These are phyloP conservation scores for Drosophila sordidula DNA, from an alignment of 2,888 invertebrate genomes.

Conservation along the genomic window DNA sequence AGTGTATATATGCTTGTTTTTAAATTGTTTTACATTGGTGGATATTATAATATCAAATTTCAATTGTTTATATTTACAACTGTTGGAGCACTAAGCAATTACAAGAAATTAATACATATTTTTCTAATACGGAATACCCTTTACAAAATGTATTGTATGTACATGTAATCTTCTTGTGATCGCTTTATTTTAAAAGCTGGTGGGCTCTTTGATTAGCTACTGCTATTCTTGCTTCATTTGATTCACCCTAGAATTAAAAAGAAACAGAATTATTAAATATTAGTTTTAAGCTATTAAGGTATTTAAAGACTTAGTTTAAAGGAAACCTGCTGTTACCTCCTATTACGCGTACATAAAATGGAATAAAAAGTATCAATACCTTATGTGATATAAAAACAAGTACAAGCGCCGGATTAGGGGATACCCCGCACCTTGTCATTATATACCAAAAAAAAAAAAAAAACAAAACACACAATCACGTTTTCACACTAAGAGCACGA, in stretches of 20 bases:
- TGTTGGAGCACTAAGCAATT: slow-evolving; percentile 63
- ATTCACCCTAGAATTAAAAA: slow-evolving; percentile 88
- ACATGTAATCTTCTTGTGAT: slow-evolving; percentile 30
- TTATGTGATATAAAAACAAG: no score
- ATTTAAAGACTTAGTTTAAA: no score
- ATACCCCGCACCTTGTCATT: no score
- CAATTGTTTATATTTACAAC: slow-evolving; percentile 37
- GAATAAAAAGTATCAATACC: no score
- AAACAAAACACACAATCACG: no score
- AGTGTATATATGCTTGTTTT: background rate
- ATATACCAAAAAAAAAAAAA: no score
- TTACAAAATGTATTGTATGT: slow-evolving; percentile 39
- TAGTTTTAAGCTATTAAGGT: background rate
- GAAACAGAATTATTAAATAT: background rate
- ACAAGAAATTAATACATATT: slow-evolving; percentile 45
- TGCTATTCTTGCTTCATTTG: slow-evolving; percentile 98
- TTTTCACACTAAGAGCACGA: no score
- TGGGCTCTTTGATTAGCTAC: slow-evolving; percentile 98
- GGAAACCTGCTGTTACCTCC: no score
- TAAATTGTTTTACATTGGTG: slow-evolving; percentile 4
- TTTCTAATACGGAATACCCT: slow-evolving; percentile 37
- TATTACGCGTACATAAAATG: no score
- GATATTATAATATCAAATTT: slow-evolving; percentile 4
- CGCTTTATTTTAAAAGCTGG: slow-evolving; percentile 94
- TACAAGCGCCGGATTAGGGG: no score